Evolutionary conservation across 2,113 vertebrate genomes (phyloP).

Genomic region (Alethe castanea): DNA sequence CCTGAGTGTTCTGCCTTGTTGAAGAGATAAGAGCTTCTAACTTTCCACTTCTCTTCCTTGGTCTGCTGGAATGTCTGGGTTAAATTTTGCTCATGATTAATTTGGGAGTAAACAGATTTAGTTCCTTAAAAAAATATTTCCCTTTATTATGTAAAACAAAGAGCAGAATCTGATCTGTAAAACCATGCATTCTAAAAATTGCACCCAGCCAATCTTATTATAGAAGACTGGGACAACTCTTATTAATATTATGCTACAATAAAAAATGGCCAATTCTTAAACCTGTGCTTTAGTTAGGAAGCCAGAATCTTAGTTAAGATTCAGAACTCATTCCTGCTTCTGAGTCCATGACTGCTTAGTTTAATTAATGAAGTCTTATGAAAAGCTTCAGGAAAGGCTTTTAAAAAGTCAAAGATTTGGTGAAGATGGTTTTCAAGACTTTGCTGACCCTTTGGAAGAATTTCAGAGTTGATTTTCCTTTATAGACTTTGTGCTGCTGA

Average conservation of each 20-base stretch:
- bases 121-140: not conserved
- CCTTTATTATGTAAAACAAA: not conserved
- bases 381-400: constrained; percentile 15
- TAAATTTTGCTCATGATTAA: not conserved
- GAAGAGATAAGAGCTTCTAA: not conserved
- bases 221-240: not conserved
- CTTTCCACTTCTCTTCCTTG: not conserved
- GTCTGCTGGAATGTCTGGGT: not conserved
- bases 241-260: not conserved
- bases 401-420: not conserved
- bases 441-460: constrained; percentile 37
- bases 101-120: not conserved
- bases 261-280: not conserved
- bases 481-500: constrained; percentile 30
- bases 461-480: constrained; percentile 50
- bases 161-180: not conserved
- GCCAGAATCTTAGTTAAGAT: not conserved
- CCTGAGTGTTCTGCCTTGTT: not conserved
- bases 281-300: not conserved
- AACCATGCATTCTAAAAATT: not conserved
- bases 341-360: not conserved
- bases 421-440: constrained; percentile 12
- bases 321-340: not conserved
- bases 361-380: not conserved
- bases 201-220: not conserved